Conservation (phyloP, 30 jellyfish, hydroid and myxozoan species). For the Rhopilema esculentum region DNA sequence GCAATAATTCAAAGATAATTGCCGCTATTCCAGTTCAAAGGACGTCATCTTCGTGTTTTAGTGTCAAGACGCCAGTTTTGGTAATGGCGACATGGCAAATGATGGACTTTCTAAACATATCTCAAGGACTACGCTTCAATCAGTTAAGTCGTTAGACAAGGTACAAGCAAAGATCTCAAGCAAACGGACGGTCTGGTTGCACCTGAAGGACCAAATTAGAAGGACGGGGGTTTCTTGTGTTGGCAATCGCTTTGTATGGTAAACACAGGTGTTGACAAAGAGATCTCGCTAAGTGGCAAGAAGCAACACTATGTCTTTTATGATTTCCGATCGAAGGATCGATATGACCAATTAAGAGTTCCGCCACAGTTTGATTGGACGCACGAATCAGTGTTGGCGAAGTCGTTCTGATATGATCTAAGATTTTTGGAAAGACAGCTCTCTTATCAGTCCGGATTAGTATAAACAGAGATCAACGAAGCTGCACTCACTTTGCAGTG, state of each 20-base stretch:
- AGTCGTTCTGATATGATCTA: not conserved
- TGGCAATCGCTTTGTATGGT: not conserved
- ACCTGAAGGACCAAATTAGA: slow-evolving; percentile 3
- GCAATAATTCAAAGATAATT: slow-evolving; percentile 33
- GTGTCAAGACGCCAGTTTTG: slow-evolving; percentile 44
- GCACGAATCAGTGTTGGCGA: slow-evolving; percentile 6
- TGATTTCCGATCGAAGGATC: slow-evolving; percentile 45
- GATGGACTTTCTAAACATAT: not conserved
- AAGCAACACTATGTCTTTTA: slow-evolving; percentile 24
- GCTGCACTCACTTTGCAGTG: not conserved
- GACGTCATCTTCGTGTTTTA: slow-evolving; percentile 16
- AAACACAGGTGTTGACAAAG: slow-evolving; percentile 60
- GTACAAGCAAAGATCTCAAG: not conserved
- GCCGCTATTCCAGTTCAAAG: slow-evolving; percentile 6
- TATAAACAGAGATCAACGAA: not conserved
- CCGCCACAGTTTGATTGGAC: slow-evolving; percentile 37
- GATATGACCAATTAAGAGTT: slow-evolving; percentile 10
- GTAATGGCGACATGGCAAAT: slow-evolving; percentile 40
- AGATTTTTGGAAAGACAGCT: not conserved
- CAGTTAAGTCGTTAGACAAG: not conserved
- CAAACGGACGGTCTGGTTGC: not conserved
- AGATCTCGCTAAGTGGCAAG: slow-evolving; percentile 52
- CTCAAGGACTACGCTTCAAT: not conserved
- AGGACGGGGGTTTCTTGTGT: slow-evolving; percentile 37
- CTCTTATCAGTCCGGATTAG: not conserved